Percentiles rank a stretch among this genome's conserved stretches.
phyloP scores from a whole-genome alignment of 2,113 vertebrate genomes.

The Hyperoodon ampullatus region DNA sequence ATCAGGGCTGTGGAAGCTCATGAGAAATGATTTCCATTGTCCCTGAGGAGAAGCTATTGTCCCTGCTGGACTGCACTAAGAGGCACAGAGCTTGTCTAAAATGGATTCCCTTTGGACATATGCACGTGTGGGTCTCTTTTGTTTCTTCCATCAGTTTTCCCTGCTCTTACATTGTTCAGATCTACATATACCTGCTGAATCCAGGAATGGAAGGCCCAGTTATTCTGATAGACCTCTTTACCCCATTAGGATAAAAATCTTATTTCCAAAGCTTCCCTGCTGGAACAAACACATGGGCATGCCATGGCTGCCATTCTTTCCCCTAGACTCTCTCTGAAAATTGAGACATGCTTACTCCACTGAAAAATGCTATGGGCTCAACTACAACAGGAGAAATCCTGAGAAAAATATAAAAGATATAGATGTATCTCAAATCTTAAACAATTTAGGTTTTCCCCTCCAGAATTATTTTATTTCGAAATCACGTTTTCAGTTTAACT shows the following conservation, averaged over 20 bases:
- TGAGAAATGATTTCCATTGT: background rate
- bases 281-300: background rate
- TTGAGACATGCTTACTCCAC: background rate
- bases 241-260: background rate
- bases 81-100: background rate
- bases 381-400: background rate
- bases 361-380: background rate
- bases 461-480: conserved; percentile 11
- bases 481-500: background rate
- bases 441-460: background rate
- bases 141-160: background rate
- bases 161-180: background rate
- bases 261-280: background rate
- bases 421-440: background rate
- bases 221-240: background rate
- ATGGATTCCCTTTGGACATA: background rate
- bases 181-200: background rate
- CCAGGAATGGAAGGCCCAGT: background rate
- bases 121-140: background rate
- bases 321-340: background rate
- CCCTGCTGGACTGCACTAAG: background rate
- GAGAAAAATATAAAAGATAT: background rate
- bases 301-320: background rate
- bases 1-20: background rate
- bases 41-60: background rate